Base-by-base conservation (phyloP, 37 sponge, comb jelly and placozoan species). In the Beroe forskalii region DNA sequence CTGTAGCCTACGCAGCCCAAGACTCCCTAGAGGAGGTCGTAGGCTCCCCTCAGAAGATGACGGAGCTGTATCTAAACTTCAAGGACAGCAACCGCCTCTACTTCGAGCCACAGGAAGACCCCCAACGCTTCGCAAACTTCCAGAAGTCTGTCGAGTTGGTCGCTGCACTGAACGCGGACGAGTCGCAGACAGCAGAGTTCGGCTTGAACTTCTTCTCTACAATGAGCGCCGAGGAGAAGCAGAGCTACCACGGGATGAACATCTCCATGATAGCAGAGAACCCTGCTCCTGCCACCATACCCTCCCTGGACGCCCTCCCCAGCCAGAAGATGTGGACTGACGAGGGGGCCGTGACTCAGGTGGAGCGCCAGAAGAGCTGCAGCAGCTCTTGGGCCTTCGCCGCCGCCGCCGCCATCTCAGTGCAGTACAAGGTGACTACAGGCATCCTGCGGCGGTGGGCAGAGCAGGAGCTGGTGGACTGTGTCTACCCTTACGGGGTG, bases 161-260 rank as follows among this genome's bases (percentile, higher is more conserved):
- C n/a, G n/a, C n/a, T n/a, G n/a, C n/a, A n/a, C n/a, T n/a, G n/a
- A n/a, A n/a, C n/a, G n/a, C n/a, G n/a, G n/a, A n/a, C n/a, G n/a
- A n/a, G n/a, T n/a, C n/a, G n/a, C n/a, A n/a, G n/a, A n/a, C n/a
- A n/a, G 86, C 86, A 9, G 55, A 20, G 4, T 80, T 44, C 30
- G 86, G 40, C 9, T 48, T 80, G 30, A 80, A 80, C 86, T 80
- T 80, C 86, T 80, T 80, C 55, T 80, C 86, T 24, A 38, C 86
- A 1, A 41, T 80, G 55, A 80, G 48, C 17, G 55, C 48, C n/a
- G 44, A 41, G 14, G 86, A 80, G 20, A 80, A 44, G 55, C 14
- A 37, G 42, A 24, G 17, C 1, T 80, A 80, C 27, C 55, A 42
- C 25, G 86, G 86, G 14, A 43, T 80, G 24, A 80, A 80, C 86